Evolutionary conservation across 2,113 vertebrate species (phyloP).

Genomic region (Podarcis raffonei): DNA sequence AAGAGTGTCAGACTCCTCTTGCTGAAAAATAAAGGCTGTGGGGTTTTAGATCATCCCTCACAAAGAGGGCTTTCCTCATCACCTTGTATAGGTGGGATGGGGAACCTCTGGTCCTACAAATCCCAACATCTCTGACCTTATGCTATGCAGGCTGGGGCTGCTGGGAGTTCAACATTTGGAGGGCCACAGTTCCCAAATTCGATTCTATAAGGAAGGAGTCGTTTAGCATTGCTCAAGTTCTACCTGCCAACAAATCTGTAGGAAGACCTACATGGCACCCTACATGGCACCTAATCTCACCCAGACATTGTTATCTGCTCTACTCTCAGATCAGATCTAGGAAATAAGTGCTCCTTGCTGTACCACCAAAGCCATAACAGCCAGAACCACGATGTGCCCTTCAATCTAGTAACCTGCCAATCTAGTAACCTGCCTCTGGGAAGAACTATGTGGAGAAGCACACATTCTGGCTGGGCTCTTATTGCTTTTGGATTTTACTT

Average conservation of each 20-base stretch:
- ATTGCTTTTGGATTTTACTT: neutral
- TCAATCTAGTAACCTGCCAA: too few species aligned
- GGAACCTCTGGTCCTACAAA: too few species aligned
- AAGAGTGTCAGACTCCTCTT: neutral
- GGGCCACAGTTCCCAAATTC: too few species aligned
- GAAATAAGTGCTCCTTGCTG: neutral
- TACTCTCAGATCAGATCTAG: neutral
- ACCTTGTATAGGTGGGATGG: neutral
- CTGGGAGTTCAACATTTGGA: too few species aligned
- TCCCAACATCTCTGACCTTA: too few species aligned
- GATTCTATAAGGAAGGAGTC: neutral
- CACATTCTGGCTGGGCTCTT: too few species aligned
- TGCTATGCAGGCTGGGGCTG: too few species aligned
- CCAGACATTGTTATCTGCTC: neutral
- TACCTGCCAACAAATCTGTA: neutral
- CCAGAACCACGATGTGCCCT: neutral
- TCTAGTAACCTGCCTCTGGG: too few species aligned
- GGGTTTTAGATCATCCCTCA: neutral
- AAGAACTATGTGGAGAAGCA: neutral
- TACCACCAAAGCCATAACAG: neutral
- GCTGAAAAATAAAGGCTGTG: neutral
- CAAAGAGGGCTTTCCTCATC: neutral
- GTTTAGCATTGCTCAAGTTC: neutral
- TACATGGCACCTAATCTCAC: neutral
- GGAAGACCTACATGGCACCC: neutral